Percentiles rank a stretch among this genome's conserved stretches.
Conservation (phyloP, 2,113 vertebrate species). For the Lutjanus erythropterus region DNA sequence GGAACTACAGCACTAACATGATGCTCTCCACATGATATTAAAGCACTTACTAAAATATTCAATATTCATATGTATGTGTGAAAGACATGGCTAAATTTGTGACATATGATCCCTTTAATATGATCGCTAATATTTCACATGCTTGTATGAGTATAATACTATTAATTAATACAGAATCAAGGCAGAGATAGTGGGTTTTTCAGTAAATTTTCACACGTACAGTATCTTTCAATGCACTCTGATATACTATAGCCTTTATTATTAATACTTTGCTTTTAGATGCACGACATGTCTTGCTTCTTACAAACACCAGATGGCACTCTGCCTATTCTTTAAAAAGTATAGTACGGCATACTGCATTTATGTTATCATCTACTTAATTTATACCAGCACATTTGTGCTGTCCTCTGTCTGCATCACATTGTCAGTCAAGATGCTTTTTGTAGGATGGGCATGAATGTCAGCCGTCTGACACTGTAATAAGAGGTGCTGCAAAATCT, state of each 20-base stretch:
- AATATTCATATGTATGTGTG: not conserved
- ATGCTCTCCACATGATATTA: not conserved
- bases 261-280: slow-evolving; percentile 9
- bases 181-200: not conserved
- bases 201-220: slow-evolving; percentile 11
- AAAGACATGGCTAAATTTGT: not conserved
- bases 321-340: slow-evolving; percentile 57
- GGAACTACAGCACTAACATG: slow-evolving; percentile 5
- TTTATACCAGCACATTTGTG: slow-evolving; percentile 27
- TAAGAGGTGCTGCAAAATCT: slow-evolving; percentile 19
- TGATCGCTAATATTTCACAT: not conserved
- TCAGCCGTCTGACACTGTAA: not conserved
- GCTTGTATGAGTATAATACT: not conserved
- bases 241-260: not conserved
- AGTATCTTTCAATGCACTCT: not conserved
- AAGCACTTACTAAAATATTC: not conserved
- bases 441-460: slow-evolving; percentile 19
- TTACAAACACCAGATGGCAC: slow-evolving; percentile 80
- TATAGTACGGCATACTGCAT: not conserved
- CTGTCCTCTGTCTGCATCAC: not conserved
- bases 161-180: not conserved
- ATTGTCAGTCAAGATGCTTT: slow-evolving; percentile 29
- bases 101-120: not conserved
- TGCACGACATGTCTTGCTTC: slow-evolving; percentile 21
- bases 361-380: slow-evolving; percentile 19